Percentiles rank a stretch among this genome's conserved stretches.
Conservation (phyloP, 2,888 invertebrate genomes). For the Limnephilus lunatus region DNA sequence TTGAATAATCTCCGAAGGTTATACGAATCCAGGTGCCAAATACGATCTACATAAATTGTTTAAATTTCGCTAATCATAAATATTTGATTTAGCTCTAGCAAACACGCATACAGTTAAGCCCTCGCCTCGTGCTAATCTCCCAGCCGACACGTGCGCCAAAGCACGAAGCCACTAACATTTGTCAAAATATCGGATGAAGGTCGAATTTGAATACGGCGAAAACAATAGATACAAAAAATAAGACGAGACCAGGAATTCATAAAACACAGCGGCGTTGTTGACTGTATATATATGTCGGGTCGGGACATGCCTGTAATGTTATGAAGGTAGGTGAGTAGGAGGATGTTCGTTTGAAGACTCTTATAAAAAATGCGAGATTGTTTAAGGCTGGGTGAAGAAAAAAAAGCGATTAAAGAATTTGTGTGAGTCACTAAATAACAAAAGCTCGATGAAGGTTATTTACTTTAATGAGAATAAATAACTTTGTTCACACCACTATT, state of each 20-base stretch:
- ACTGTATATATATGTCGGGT: not conserved
- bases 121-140: not conserved
- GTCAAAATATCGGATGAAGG: slow-evolving; percentile 37
- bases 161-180: slow-evolving; percentile 4
- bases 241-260: slow-evolving; percentile 34
- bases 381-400: not conserved
- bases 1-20: slow-evolving; percentile 12
- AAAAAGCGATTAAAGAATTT: not conserved
- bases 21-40: slow-evolving; percentile 12
- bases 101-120: not conserved
- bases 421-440: not conserved
- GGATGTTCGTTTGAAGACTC: not conserved
- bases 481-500: too few relatives aligned
- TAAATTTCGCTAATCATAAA: slow-evolving; percentile 16
- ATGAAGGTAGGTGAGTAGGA: not conserved
- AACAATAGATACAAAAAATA: slow-evolving; percentile 14
- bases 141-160: not conserved
- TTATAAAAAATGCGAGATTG: not conserved
- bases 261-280: not conserved
- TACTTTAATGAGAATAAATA: too few relatives aligned
- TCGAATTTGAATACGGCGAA: slow-evolving; percentile 29
- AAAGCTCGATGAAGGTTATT: not conserved
- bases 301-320: not conserved
- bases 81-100: slow-evolving; percentile 21
- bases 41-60: slow-evolving; percentile 15